Evolutionary conservation across 2,113 vertebrate genomes (phyloP), one percentile per base, ranked within the genome.

Genomic region (Pycnonotus jocosus): DNA sequence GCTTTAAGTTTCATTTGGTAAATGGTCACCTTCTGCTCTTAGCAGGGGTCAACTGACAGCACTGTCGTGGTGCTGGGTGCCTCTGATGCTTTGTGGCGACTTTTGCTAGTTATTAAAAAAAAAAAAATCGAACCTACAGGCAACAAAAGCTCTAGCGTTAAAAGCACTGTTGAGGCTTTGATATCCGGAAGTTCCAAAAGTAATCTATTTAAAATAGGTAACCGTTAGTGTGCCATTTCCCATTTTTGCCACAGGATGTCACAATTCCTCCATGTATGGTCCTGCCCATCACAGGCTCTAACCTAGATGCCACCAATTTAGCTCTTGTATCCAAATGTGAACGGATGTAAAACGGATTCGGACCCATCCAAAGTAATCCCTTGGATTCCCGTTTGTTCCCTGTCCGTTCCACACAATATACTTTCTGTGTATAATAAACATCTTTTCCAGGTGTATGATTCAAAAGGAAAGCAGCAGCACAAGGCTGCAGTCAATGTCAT

Each of bases 171-270:
- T 74, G 68, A 81, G 11, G 23, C 51, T 73, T 86, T 51, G 56
- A 27, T 58, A 62, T 23, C 47, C 8, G 2, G 48, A 81, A 90
- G 61, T 66, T 38, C 19, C 35, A 31, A 9, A 88, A 60, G 9
- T 40, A 28, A 44, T 30, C 9, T 4, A 2, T 50, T 71, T 65
- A 31, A 71, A 79, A 51, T 56, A 4, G 31, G 48, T 44, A 35
- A 58, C 38, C 0, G 2, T 60, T 82, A 33, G 12, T 3, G 3
- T 83, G 88, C 19, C n/a, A 30, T 88, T 90, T 88, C 83, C 35
- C 17, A 10, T 33, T 88, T 44, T 86, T 76, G 77, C 96, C 96
- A 92, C 95, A 45, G 6, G 95, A 95, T 95, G 96, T 92, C 93
- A 78, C 40, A 24, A 8, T 90, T 81, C 71, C 31, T 68, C 69